Conservation (phyloP, 2,888 invertebrate species). For the Biston betularia region DNA sequence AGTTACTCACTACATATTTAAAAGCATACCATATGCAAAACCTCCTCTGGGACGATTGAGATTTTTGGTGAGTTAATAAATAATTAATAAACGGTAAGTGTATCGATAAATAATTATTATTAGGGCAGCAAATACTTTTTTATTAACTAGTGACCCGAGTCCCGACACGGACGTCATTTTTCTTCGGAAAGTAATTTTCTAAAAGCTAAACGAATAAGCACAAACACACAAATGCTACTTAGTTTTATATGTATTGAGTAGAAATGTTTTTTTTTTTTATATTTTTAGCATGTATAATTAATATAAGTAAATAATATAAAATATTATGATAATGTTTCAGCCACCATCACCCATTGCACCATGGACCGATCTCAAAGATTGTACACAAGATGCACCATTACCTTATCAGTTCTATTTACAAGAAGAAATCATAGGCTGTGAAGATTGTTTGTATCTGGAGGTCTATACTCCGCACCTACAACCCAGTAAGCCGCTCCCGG, state of each 20-base stretch:
- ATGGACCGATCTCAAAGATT: slow-evolving; percentile 66
- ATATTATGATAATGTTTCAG: slow-evolving; percentile 65
- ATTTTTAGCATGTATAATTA: too few relatives aligned
- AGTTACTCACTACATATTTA: slow-evolving; percentile 66
- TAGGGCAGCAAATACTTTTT: too few relatives aligned
- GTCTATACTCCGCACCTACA: slow-evolving; percentile 66
- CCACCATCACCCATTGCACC: slow-evolving; percentile 64
- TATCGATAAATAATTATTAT: too few relatives aligned
- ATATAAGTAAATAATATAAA: too few relatives aligned
- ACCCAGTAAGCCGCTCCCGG: slow-evolving; percentile 70
- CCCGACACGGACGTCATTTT: too few relatives aligned
- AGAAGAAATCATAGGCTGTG: slow-evolving; percentile 55
- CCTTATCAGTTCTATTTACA: slow-evolving; percentile 39
- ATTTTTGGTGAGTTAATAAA: slow-evolving; percentile 60
- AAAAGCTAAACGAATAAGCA: too few relatives aligned
- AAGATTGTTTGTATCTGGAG: slow-evolving; percentile 80
- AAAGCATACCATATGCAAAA: slow-evolving; percentile 74
- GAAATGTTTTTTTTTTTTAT: too few relatives aligned
- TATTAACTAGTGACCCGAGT: too few relatives aligned
- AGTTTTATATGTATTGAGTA: too few relatives aligned
- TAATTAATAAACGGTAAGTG: too few relatives aligned
- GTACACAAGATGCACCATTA: slow-evolving; percentile 62
- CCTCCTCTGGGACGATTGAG: slow-evolving; percentile 73
- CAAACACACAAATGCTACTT: too few relatives aligned
- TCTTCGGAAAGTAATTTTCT: too few relatives aligned